These are phyloP conservation scores for Steatornis caripensis DNA, from an alignment of 2,113 vertebrate genomes.

Conservation along the genomic window DNA sequence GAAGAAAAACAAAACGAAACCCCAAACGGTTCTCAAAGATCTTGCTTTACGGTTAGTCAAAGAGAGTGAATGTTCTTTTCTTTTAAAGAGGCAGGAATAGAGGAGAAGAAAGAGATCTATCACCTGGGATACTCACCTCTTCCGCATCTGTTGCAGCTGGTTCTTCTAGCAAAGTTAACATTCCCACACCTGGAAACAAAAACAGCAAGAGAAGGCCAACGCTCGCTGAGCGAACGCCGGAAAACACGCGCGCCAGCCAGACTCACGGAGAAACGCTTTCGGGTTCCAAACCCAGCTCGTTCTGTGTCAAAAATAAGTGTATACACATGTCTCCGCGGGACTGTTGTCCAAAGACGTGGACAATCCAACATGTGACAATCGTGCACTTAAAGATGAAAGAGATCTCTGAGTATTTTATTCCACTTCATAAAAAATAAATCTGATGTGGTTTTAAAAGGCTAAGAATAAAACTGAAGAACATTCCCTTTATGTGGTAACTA, in stretches of 20 bases:
- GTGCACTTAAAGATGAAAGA: not conserved
- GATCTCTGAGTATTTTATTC: not conserved
- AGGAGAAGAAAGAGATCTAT: accelerated
- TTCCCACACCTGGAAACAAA: constrained; percentile 85
- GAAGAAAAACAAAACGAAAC: too few species aligned
- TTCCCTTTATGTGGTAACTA: not conserved
- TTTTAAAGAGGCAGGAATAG: accelerated
- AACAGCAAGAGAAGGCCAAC: not conserved
- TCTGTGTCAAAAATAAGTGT: not conserved
- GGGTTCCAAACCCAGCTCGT: accelerated
- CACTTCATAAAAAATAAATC: not conserved
- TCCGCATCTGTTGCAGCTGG: constrained; percentile 94
- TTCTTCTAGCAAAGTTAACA: constrained; percentile 96
- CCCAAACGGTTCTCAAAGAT: not conserved
- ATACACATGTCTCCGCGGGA: not conserved
- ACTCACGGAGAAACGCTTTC: too few species aligned
- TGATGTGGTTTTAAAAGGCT: not conserved
- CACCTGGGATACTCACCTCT: constrained; percentile 74
- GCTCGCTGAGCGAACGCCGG: accelerated
- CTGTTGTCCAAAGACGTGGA: not conserved
- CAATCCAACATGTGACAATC: not conserved
- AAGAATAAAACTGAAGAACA: not conserved
- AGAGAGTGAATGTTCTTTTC: not conserved
- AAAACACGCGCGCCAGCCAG: accelerated
- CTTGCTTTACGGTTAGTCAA: too few species aligned